Evolutionary conservation across 2,797 vertebrate genomes (phyloP), one percentile per base, ranked within the genome.

Genomic region (Octomys mimax): DNA sequence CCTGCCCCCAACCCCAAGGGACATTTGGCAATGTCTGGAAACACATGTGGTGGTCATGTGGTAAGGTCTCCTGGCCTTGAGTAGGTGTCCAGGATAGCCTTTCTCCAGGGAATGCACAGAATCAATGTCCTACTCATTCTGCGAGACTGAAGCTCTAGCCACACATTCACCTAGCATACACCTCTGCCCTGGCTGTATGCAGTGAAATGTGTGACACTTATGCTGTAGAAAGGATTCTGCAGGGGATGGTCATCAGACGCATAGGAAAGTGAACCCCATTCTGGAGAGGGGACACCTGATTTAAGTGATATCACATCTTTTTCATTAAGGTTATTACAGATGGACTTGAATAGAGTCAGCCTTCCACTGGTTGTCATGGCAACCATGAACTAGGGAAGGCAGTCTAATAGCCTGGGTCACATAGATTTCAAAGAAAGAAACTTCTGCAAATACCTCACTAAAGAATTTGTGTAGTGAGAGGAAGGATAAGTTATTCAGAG

Each of bases 401-500:
- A 13, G 31, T 42, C 77, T 79, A 82, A 86, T 70, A 92, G 88
- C 42, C 28, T 0, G 1, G 62, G 93, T 93, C 80, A 77, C 31
- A 10, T 81, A 94, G 83, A 79, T 49, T 31, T 4, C 75, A 71
- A 94, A 81, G 88, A 97, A 95, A 96, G 91, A 85, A 98, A 93
- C 70, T 97, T 94, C 68, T 94, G 68, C 94, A 59, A 94, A 57
- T 0, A 0, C 42, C 42, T 71, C 91, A 80, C 57, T 95, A 78
- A 94, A 92, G 96, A 97, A 98, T 96, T 91, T 82, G 52, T 93
- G 87, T 93, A 98, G 83, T 36, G 42, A 95, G 95, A 84, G 90
- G 70, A 94, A 97, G 95, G 59, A 52, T 77, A 78, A 97, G 83
- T 77, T 62, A 95, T 49, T 87, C 33, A 0, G 0, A 18, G 62